These are phyloP conservation scores for Heteromormyrus szaboi DNA, from an alignment of 2,797 vertebrate species.

Conservation along the genomic window DNA sequence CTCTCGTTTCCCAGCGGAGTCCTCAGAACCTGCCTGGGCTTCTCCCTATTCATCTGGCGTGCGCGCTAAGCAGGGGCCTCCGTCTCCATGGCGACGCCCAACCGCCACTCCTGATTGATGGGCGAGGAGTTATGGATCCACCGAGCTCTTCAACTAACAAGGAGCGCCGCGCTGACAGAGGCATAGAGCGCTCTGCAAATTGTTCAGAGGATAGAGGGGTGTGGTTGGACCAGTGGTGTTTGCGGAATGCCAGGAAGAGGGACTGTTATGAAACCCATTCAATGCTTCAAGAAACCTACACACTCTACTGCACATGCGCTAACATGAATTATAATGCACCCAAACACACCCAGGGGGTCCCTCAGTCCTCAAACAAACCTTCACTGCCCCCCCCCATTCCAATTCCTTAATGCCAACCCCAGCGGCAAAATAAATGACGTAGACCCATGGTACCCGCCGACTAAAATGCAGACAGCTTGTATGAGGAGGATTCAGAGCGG, in stretches of 20 bases:
- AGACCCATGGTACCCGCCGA: background rate
- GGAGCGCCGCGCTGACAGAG: background rate
- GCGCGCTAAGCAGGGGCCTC: background rate
- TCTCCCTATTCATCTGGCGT: background rate
- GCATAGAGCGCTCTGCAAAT: background rate
- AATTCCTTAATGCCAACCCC: background rate
- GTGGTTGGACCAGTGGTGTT: background rate
- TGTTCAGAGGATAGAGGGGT: background rate
- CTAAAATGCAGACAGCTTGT: background rate
- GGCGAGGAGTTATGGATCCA: slow-evolving; percentile 11
- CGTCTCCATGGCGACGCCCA: slow-evolving; percentile 47
- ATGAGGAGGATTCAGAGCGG: background rate
- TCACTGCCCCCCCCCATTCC: background rate
- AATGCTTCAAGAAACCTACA: background rate
- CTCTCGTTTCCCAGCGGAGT: background rate
- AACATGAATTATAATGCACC: background rate
- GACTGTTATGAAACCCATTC: background rate
- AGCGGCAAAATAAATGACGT: background rate
- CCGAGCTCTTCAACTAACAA: slow-evolving; percentile 30
- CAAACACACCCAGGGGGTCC: background rate
- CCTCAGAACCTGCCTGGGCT: background rate
- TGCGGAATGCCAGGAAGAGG: background rate
- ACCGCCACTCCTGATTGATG: slow-evolving; percentile 36
- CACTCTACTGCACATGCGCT: background rate
- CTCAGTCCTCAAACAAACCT: background rate